Percentiles rank a stretch among this genome's conserved stretches.
These are phyloP conservation scores for Megamerina dolium DNA, from an alignment of 2,888 invertebrate genomes.

Conservation along the genomic window DNA sequence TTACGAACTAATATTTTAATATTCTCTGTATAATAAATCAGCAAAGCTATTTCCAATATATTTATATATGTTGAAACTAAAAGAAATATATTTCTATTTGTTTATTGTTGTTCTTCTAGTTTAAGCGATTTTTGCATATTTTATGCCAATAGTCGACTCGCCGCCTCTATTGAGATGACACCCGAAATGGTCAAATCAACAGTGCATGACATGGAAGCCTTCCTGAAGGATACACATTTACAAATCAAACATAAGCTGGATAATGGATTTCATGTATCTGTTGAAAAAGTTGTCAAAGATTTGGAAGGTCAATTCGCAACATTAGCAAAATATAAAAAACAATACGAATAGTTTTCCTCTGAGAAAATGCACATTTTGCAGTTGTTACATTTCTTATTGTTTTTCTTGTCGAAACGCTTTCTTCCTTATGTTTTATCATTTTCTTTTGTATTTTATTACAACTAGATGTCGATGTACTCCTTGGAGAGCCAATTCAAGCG, in stretches of 20 bases:
- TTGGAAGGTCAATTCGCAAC: constrained; percentile 55
- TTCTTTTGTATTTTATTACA: too few relatives aligned
- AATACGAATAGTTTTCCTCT: too few relatives aligned
- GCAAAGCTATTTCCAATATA: too few relatives aligned
- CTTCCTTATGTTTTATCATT: too few relatives aligned
- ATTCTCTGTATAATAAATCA: neutral
- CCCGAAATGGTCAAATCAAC: constrained; percentile 55
- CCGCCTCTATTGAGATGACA: constrained; percentile 53
- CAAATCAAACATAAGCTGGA: constrained; percentile 58
- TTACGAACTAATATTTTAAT: constrained; percentile 6
- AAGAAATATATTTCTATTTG: neutral
- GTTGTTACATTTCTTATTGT: neutral
- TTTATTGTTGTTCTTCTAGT: constrained; percentile 42
- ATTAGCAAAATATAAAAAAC: too few relatives aligned
- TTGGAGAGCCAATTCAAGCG: constrained; percentile 72
- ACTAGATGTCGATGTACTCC: constrained; percentile 61
- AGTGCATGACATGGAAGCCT: constrained; percentile 57
- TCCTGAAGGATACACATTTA: constrained; percentile 58
- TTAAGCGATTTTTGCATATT: constrained; percentile 57
- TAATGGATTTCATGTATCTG: constrained; percentile 56
- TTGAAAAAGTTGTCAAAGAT: constrained; percentile 58
- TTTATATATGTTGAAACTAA: too few relatives aligned
- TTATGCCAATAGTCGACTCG: constrained; percentile 59
- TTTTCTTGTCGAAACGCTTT: neutral
- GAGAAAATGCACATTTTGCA: neutral